phyloP scores from a whole-genome alignment of 2,888 invertebrate species.

The Gibbula magus region DNA sequence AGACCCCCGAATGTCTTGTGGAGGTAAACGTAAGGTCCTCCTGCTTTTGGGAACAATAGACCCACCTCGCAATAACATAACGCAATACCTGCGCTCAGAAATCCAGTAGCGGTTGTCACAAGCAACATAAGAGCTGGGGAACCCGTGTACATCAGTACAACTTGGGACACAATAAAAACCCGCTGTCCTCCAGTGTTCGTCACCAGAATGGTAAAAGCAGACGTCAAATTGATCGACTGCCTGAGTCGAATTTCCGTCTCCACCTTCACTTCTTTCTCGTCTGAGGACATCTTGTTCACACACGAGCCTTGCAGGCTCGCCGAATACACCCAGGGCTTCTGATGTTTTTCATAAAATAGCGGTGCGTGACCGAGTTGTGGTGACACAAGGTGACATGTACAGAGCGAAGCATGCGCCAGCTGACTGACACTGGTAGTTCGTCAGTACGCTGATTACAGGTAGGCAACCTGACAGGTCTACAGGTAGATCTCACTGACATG shows the following conservation, averaged over 20 bases:
- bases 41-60: slow-evolving; percentile 47
- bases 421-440: too few species aligned
- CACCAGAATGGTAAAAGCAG: slow-evolving; percentile 43
- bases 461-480: too few species aligned
- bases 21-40: slow-evolving; percentile 56
- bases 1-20: slow-evolving; percentile 47
- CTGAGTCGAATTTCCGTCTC: slow-evolving; percentile 10
- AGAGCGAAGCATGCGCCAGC: too few species aligned
- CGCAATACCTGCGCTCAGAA: slow-evolving; percentile 48
- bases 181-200: slow-evolving; percentile 50
- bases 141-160: slow-evolving; percentile 45
- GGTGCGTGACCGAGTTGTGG: too few species aligned
- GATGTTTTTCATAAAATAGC: too few species aligned
- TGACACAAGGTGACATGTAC: too few species aligned
- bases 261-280: background rate
- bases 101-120: slow-evolving; percentile 46
- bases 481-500: too few species aligned
- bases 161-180: slow-evolving; percentile 52
- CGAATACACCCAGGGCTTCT: too few species aligned
- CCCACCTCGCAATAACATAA: slow-evolving; percentile 51
- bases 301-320: too few species aligned
- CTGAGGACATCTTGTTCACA: too few species aligned
- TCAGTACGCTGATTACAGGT: too few species aligned
- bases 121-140: slow-evolving; percentile 51
- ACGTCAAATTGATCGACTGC: slow-evolving; percentile 35